Percentiles rank a stretch among this genome's conserved stretches.
These are phyloP conservation scores for Oscheius sp. DNA, from an alignment of 2,888 invertebrate species.

Conservation along the genomic window DNA sequence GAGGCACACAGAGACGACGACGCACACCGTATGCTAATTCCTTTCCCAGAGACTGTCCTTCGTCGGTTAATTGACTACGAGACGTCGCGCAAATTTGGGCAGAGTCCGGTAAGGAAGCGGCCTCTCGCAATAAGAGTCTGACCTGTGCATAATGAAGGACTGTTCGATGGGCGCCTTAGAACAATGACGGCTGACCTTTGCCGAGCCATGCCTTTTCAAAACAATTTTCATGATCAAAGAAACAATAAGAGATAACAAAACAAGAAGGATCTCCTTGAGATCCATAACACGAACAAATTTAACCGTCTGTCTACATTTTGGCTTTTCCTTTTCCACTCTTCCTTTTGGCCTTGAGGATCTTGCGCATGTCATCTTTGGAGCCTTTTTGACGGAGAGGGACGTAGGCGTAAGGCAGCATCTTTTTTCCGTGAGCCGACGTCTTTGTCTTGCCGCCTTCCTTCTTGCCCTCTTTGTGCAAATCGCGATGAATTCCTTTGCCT, in stretches of 20 bases:
- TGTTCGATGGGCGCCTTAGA: not conserved
- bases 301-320: not conserved
- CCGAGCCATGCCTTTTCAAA: not conserved
- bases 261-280: not conserved
- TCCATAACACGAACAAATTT: conserved; percentile 35
- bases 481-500: conserved; percentile 62
- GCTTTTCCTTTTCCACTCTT: conserved; percentile 53
- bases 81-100: not conserved
- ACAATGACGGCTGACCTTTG: conserved; percentile 25
- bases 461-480: not conserved
- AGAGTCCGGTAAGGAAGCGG: not conserved
- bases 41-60: conserved; percentile 14
- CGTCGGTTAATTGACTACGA: conserved; percentile 17
- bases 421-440: conserved; percentile 42
- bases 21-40: conserved; percentile 23
- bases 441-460: conserved; percentile 10
- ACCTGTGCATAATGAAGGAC: conserved; percentile 34
- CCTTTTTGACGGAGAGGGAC: conserved; percentile 59
- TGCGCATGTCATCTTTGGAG: conserved; percentile 52
- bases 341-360: conserved; percentile 53
- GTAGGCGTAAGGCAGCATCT: conserved; percentile 64
- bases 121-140: conserved; percentile 1
- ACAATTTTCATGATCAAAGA: conserved; percentile 7
- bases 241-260: conserved; percentile 15
- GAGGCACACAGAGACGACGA: conserved; percentile 5